phyloP scores from a whole-genome alignment of 2,888 invertebrate species.

The Drosophila engyochracea region DNA sequence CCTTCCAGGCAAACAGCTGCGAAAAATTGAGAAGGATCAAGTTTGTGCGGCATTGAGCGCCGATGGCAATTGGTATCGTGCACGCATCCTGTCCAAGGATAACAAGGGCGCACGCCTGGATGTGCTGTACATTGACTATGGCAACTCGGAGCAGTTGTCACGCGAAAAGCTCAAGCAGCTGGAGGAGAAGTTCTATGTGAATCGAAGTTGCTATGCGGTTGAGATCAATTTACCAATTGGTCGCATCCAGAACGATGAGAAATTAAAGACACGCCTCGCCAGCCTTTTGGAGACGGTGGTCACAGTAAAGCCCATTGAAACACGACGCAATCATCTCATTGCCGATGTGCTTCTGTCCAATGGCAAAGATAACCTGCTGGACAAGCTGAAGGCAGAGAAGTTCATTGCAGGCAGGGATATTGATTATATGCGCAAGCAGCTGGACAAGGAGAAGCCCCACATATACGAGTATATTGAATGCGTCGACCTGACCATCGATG shows the following conservation, averaged over 20 bases:
- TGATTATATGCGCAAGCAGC: slow-evolving; percentile 78
- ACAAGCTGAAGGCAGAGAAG: slow-evolving; percentile 73
- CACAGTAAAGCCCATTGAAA: slow-evolving; percentile 80
- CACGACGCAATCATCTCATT: slow-evolving; percentile 79
- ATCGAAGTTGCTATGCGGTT: slow-evolving; percentile 80
- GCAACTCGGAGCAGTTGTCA: slow-evolving; percentile 88
- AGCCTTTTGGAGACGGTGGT: slow-evolving; percentile 65
- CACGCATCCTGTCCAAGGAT: slow-evolving; percentile 86
- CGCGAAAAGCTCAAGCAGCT: slow-evolving; percentile 86
- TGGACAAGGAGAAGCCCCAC: slow-evolving; percentile 81
- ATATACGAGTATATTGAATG: slow-evolving; percentile 82
- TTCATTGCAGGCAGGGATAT: slow-evolving; percentile 77
- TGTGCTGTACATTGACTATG: slow-evolving; percentile 89
- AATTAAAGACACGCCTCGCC: slow-evolving; percentile 60
- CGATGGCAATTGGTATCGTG: slow-evolving; percentile 91
- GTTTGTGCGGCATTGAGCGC: slow-evolving; percentile 88
- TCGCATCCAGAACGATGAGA: slow-evolving; percentile 50
- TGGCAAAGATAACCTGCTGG: slow-evolving; percentile 68
- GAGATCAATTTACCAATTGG: slow-evolving; percentile 83
- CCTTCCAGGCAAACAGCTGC: slow-evolving; percentile 79
- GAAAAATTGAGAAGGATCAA: slow-evolving; percentile 86
- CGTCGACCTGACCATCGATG: slow-evolving; percentile 82
- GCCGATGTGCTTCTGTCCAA: slow-evolving; percentile 74
- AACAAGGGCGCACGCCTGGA: slow-evolving; percentile 85
- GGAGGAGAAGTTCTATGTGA: slow-evolving; percentile 85